Conservation (phyloP, 2,888 invertebrate species). For the Philhelius pedissequus region DNA sequence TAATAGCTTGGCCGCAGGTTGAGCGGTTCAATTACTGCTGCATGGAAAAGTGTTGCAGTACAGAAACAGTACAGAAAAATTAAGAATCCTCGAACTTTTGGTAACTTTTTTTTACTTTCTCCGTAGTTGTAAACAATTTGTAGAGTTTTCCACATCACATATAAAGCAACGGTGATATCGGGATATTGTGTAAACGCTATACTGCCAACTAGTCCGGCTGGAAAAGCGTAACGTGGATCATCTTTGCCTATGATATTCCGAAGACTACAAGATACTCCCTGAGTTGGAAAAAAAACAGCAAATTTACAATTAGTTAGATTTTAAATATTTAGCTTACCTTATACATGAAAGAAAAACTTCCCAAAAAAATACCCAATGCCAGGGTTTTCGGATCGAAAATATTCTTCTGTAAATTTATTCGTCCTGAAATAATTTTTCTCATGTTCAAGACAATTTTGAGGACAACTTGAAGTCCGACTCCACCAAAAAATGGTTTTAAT, state of each 20-base stretch:
- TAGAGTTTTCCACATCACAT: constrained; percentile 89
- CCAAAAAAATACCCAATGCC: constrained; percentile 84
- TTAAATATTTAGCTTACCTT: constrained; percentile 79
- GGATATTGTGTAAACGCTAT: constrained; percentile 86
- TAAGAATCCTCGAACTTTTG: constrained; percentile 85
- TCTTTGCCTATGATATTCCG: constrained; percentile 83
- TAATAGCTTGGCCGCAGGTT: constrained; percentile 90
- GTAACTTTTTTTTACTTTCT: constrained; percentile 83
- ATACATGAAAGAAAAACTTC: constrained; percentile 84
- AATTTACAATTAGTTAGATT: not conserved
- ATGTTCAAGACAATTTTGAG: constrained; percentile 82
- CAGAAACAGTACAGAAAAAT: constrained; percentile 87
- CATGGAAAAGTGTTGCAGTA: constrained; percentile 88
- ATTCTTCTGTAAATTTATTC: constrained; percentile 79
- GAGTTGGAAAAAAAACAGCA: constrained; percentile 47
- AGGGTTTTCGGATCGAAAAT: constrained; percentile 81
- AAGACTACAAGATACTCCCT: constrained; percentile 84
- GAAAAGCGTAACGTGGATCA: constrained; percentile 82
- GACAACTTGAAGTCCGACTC: constrained; percentile 82
- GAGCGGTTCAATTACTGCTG: constrained; percentile 88
- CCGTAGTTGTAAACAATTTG: constrained; percentile 88
- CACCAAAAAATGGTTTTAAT: constrained; percentile 82
- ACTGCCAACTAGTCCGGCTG: constrained; percentile 86
- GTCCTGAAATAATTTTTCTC: constrained; percentile 80
- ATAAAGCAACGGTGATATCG: constrained; percentile 88